Evolutionary conservation across 1,140 invertebrate species (phyloP), one percentile per base, ranked within the genome.

Genomic region (Zaprionus taronus): DNA sequence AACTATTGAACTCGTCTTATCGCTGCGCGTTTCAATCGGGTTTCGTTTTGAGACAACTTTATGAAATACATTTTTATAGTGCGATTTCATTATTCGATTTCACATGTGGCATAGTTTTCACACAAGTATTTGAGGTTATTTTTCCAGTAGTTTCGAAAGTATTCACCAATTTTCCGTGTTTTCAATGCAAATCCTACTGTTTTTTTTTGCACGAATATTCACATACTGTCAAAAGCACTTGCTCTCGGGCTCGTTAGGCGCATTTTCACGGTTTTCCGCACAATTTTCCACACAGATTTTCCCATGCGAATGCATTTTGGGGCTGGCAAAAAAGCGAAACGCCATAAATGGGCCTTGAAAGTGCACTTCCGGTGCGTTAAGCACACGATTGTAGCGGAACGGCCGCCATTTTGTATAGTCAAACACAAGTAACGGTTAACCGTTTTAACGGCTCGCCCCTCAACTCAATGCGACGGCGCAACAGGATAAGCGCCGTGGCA

Each of bases 1-100:
- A 89, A 83, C 84, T 81, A 34, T 67, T 87, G 84, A 87, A 79
- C 83, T 73, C 47, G 57, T 74, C 69, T 80, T 87, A 89, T 86
- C 82, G 79, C 76, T 72, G 11, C 0, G 31, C 31, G 9, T 34
- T 34, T 34, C 31, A 72, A 62, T 71, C 51, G 15, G 38, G 47
- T 24, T 51, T 14, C 12, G 26, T 60, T 64, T 74, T 51, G n/a
- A 34, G 34, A 11, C 38, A 64, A 20, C 9, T 12, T 11, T 22
- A 49, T 20, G 17, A 49, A 49, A 49, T 49, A 49, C 7, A 20
- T 49, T 11, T 49, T 49, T 17, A 20, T 12, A 20, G 20, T 41
- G 5, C 7, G 41, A 9, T 17, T 44, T 47, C n/a, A 17, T 17
- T 17, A 58, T 31, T 64, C 61, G 57, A 62, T 47, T 83, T 67